These are phyloP conservation scores for Paraescarpia echinospica DNA, from an alignment of 1,140 invertebrate genomes.

Conservation along the genomic window DNA sequence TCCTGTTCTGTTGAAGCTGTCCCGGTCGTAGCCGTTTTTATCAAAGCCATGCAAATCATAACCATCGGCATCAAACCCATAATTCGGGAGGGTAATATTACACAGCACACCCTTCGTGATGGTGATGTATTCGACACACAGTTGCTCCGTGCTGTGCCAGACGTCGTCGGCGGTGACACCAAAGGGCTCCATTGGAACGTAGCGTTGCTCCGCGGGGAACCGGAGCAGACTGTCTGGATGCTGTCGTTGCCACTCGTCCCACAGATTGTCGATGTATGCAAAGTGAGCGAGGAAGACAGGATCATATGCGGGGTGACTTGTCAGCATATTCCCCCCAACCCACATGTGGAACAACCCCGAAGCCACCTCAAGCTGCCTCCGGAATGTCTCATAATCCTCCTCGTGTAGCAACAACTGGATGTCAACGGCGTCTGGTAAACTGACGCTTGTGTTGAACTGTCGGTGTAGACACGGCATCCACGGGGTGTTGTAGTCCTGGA, in stretches of 20 bases:
- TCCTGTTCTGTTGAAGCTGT: conserved; percentile 42
- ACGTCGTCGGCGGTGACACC: conserved; percentile 43
- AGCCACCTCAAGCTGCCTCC: conserved; percentile 40
- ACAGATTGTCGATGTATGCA: conserved; percentile 47
- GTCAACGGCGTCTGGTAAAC: conserved; percentile 44
- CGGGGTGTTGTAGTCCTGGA: conserved; percentile 41
- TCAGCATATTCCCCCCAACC: conserved; percentile 47
- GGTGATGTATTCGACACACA: conserved; percentile 46
- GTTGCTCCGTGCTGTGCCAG: conserved; percentile 37
- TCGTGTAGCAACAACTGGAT: conserved; percentile 41
- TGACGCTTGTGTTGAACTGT: conserved; percentile 38
- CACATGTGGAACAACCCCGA: conserved; percentile 37
- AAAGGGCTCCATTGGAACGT: conserved; percentile 42
- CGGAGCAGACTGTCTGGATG: conserved; percentile 30
- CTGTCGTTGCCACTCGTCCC: conserved; percentile 44
- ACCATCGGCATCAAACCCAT: not conserved
- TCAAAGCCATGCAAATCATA: conserved; percentile 33
- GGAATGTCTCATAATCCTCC: conserved; percentile 38
- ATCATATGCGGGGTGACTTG: conserved; percentile 43
- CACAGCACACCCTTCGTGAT: conserved; percentile 39
- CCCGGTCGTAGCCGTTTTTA: conserved; percentile 37
- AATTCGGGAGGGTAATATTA: conserved; percentile 31
- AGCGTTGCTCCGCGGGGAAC: not conserved
- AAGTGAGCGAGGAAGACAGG: conserved; percentile 43
- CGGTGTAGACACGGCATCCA: conserved; percentile 44